Evolutionary conservation across 2,113 vertebrate species (phyloP).

Genomic region (Clarias magur): DNA sequence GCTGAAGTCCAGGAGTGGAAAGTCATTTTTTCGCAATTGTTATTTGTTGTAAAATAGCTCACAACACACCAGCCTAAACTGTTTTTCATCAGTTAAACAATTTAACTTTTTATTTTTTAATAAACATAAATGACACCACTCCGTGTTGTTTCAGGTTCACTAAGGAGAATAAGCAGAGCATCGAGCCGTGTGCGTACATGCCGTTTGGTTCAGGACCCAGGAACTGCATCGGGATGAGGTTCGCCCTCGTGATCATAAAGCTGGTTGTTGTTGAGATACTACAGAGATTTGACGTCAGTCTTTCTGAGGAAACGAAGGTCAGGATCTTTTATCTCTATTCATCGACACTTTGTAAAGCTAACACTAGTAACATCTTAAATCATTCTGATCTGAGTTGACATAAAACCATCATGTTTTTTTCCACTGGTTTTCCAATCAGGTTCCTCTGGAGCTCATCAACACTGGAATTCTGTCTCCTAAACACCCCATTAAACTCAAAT

Average conservation of each 20-base stretch:
- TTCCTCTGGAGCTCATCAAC: conserved; percentile 4
- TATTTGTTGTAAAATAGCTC: too few species aligned
- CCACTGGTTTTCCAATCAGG: neutral
- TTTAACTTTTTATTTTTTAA: too few species aligned
- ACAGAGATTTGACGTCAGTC: conserved; percentile 36
- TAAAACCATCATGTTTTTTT: neutral
- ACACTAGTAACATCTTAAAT: neutral
- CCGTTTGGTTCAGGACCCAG: conserved; percentile 60
- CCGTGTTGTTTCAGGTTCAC: neutral
- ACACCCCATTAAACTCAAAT: conserved; percentile 14
- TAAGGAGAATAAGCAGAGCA: conserved; percentile 46
- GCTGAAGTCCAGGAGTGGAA: neutral
- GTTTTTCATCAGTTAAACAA: too few species aligned
- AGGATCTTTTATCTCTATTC: neutral
- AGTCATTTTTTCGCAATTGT: neutral
- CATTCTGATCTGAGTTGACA: neutral
- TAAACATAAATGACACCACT: too few species aligned
- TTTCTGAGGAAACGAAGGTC: conserved; percentile 50
- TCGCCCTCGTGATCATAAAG: conserved; percentile 56
- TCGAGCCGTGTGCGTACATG: conserved; percentile 54
- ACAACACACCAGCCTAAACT: too few species aligned
- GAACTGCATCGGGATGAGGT: conserved; percentile 61
- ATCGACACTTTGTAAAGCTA: neutral
- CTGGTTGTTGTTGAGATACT: conserved; percentile 53
- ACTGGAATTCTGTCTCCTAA: neutral